Base-by-base conservation (phyloP, 2,888 invertebrate species). In the Limnephilus lunatus region DNA sequence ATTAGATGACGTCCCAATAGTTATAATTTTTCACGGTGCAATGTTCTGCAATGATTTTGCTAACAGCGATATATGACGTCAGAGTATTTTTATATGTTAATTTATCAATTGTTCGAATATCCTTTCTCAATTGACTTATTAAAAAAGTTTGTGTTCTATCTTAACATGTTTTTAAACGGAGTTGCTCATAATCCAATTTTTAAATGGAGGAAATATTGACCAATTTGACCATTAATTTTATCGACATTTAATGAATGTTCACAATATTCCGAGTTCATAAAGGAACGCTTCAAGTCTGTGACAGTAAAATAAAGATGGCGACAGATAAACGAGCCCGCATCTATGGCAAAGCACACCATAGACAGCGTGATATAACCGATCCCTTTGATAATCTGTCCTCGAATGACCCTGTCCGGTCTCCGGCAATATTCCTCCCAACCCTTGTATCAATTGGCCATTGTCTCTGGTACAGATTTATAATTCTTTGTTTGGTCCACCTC, bases 391-490 rank as follows among this genome's bases (percentile, higher is more conserved):
- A 39, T 25, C 48, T 53, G 89, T 35, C 82, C 82, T 89, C 91
- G 91, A 68, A 85, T 85, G 92, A 92, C 92, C 92, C 86, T 90
- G 90, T 90, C 85, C 85, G 90, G 85, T 90, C 90, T 53, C 83
- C 30, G 89, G 86, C 91, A 91, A 91, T 91, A 88, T 90, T 91
- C 86, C 53, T 48, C 86, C 81, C 92, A 81, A 53, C 82, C 91
- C 91, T 44, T 89, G 89, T 92, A 93, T 93, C 93, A 93, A 93
- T 93, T 93, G 92, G 91, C 93, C 86, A 93, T 93, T 93, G 93
- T 93, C 93, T 92, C 90, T 85, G 87, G 91, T 93, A 91, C 93
- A 92, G 92, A 93, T 93, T 93, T 93, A 93, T 92, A 93, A 92
- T 93, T 93, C 93, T 93, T 93, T 93, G 93, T 92, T 92, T 91